Evolutionary conservation across 2,113 vertebrate species (phyloP).

Genomic region (Saguinus imperator): DNA sequence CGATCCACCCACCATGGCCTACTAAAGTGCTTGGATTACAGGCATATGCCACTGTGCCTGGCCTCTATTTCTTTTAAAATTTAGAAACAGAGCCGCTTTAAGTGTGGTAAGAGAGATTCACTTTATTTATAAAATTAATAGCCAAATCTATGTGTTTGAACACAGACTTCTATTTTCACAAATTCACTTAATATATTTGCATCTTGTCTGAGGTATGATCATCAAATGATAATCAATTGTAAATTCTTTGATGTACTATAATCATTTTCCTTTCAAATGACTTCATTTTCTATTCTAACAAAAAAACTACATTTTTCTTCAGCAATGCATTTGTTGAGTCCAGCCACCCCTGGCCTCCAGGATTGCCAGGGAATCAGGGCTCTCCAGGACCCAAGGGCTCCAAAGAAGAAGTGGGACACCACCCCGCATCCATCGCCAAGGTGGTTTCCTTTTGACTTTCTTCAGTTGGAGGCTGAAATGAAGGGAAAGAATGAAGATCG

Average conservation of each 20-base stretch:
- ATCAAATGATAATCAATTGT: no score
- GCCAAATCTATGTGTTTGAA: no score
- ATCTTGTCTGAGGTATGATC: no score
- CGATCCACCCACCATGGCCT: no score
- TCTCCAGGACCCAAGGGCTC: conserved; percentile 72
- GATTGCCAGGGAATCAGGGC: conserved; percentile 58
- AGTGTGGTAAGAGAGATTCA: no score
- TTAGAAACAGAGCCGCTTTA: no score
- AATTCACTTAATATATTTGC: no score
- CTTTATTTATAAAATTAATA: no score
- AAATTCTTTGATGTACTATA: neutral
- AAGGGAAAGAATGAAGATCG: conserved; percentile 74
- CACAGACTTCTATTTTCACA: no score
- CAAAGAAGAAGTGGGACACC: conserved; percentile 63
- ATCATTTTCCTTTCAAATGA: neutral
- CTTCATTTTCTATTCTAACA: conserved; percentile 8
- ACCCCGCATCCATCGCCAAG: conserved; percentile 37
- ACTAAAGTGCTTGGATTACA: no score
- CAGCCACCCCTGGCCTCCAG: conserved; percentile 36
- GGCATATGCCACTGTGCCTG: no score
- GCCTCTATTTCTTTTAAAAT: no score
- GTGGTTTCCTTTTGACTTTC: conserved; percentile 58
- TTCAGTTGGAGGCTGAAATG: conserved; percentile 43
- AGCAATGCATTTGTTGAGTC: conserved; percentile 49
- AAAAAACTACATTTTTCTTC: neutral